Evolutionary conservation across 2,797 vertebrate genomes (phyloP).

Genomic region (Cygnus olor): DNA sequence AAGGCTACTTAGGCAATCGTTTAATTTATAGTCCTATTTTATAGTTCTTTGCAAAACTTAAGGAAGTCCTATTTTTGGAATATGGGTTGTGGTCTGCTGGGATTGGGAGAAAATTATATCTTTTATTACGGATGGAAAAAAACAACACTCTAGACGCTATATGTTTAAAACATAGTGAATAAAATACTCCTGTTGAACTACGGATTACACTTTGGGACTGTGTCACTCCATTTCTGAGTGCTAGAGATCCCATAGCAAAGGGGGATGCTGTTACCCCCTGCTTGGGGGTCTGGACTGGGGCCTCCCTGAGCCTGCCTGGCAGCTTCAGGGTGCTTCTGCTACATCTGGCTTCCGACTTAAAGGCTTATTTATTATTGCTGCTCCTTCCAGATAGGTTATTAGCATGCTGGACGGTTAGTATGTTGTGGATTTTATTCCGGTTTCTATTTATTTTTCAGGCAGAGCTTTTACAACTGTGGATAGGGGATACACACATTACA

Average conservation of each 20-base stretch:
- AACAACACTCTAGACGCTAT: neutral
- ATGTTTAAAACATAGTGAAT: neutral
- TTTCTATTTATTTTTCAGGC: neutral
- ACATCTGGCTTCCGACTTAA: conserved; percentile 1
- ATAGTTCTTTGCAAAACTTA: neutral
- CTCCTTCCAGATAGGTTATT: neutral
- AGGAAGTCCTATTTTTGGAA: conserved; percentile 5
- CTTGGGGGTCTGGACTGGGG: neutral
- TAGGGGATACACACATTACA: neutral
- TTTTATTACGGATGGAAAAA: neutral
- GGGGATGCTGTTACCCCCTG: neutral
- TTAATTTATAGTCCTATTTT: conserved; percentile 2
- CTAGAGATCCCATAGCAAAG: neutral
- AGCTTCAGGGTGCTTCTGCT: neutral
- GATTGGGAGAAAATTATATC: neutral
- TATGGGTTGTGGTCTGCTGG: neutral
- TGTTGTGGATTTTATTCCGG: neutral
- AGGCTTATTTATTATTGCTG: conserved; percentile 18
- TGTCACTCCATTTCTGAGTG: neutral
- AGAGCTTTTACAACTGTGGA: neutral
- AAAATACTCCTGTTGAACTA: neutral
- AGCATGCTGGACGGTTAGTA: accelerated
- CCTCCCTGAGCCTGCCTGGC: neutral
- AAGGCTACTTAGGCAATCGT: neutral
- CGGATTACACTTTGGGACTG: neutral